Evolutionary conservation across 2,113 vertebrate genomes (phyloP).

Genomic region (Tamias sibiricus): DNA sequence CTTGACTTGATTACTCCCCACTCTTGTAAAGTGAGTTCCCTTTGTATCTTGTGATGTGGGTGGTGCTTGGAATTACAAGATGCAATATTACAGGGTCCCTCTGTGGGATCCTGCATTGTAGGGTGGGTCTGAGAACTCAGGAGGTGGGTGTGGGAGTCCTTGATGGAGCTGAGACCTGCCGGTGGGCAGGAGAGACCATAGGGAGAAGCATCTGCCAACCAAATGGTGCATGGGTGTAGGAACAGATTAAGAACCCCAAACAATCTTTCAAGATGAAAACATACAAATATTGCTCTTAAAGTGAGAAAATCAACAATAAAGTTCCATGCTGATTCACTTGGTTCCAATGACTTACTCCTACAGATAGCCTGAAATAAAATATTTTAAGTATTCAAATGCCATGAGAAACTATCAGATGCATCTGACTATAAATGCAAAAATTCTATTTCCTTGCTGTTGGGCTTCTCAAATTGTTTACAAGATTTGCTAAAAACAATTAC

Average conservation of each 20-base stretch:
- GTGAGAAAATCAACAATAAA: neutral
- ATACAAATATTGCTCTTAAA: slow-evolving; percentile 39
- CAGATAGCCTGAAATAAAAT: slow-evolving; percentile 52
- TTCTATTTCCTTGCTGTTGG: neutral
- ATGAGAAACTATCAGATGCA: slow-evolving; percentile 19
- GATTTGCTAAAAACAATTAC: slow-evolving; percentile 50
- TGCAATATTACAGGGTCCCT: neutral
- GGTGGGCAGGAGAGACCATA: neutral
- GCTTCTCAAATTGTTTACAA: neutral
- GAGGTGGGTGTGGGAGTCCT: neutral
- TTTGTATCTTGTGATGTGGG: neutral
- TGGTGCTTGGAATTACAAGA: slow-evolving; percentile 23
- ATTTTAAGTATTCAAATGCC: neutral
- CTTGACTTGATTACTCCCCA: slow-evolving; percentile 6
- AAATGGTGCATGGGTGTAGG: neutral
- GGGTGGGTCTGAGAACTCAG: neutral
- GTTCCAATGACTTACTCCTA: slow-evolving; percentile 42
- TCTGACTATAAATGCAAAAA: neutral
- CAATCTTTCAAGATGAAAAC: slow-evolving; percentile 32
- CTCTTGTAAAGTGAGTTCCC: slow-evolving; percentile 32
- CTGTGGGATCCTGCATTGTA: neutral
- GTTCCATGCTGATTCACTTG: slow-evolving; percentile 61
- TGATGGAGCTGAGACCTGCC: neutral
- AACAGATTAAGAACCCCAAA: neutral
- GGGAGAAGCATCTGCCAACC: slow-evolving; percentile 4